Evolutionary conservation across 2,113 vertebrate species (phyloP), one percentile per base, ranked within the genome.

Genomic region (Steatornis caripensis): DNA sequence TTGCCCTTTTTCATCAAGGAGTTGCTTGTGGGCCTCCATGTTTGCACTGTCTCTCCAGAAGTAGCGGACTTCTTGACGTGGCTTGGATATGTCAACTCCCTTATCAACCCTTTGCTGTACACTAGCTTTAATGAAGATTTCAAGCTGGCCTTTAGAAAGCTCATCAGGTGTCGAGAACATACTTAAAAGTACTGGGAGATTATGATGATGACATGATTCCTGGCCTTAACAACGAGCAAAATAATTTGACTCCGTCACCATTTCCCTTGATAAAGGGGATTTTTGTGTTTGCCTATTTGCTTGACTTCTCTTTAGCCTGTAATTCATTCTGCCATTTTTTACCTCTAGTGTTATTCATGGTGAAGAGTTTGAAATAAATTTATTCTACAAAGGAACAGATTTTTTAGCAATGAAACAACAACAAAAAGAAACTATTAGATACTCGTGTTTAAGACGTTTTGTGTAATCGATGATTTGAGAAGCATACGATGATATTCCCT

Each of bases 101-200:
- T 99, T 39, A 98, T 99, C 93, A 99, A 99, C 96, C 99, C 99
- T 46, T 96, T 99, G 75, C 98, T 99, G 49, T 99, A 99, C 94
- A 99, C 99, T 21, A 99, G 99, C 97, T 99, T 99, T 97, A 99
- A 99, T 1, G 99, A 99, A 84, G 99, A 99, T 93, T 99, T 99
- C 97, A 99, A 99, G 64, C 92, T 99, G 91, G 99, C 99, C 83
- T 99, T 99, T 91, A 99, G 98, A 97, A 99, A 98, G 96, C 98
- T 99, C 24, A 96, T 99, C 92, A 98, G 97, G 48, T 98, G 98
- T 92, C 98, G 98, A 95, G 98, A 98, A 80, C 98, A 99, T 66
- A 89, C 97, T 72, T 98, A 97, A 66, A 90, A 95, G 60, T 32
- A 79, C 68, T 61, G 23, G 58, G 79, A 93, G 80, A 55, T 58